A percentile compares a stretch with the other conserved stretches of the same genome.
Conservation (phyloP, 2,888 invertebrate species). For the Octonoba sinensis region DNA sequence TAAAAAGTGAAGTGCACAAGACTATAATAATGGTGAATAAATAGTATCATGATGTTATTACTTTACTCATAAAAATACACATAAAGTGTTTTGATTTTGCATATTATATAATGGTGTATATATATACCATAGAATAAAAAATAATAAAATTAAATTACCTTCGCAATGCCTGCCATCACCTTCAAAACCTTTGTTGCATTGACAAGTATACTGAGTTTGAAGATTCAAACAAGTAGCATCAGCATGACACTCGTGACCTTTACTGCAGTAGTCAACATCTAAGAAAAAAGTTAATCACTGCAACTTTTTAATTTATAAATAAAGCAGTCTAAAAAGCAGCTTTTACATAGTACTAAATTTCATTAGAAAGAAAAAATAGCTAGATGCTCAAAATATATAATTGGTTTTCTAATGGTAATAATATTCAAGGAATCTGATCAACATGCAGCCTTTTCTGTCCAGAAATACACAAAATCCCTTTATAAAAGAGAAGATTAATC, state of each 20-base stretch:
- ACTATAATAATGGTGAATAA: too few species aligned
- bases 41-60: not conserved
- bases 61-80: not conserved
- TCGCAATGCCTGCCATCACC: slow-evolving; percentile 79
- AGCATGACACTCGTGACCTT: slow-evolving; percentile 86
- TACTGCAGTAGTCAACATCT: slow-evolving; percentile 89
- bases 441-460: too few species aligned
- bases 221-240: slow-evolving; percentile 93
- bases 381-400: too few species aligned
- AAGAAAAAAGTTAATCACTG: slow-evolving; percentile 9
- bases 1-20: too few species aligned
- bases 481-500: too few species aligned
- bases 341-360: too few species aligned
- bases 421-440: too few species aligned
- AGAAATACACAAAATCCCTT: too few species aligned
- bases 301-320: too few species aligned
- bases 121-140: not conserved
- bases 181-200: slow-evolving; percentile 89
- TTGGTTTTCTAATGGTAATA: too few species aligned
- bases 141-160: slow-evolving; percentile 68
- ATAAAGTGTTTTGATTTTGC: not conserved
- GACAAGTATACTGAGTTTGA: slow-evolving; percentile 90
- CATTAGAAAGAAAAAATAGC: too few species aligned
- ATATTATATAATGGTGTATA: not conserved
- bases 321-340: not conserved